Base-by-base conservation (phyloP, 1,140 invertebrate genomes). In the Amyelois transitella region DNA sequence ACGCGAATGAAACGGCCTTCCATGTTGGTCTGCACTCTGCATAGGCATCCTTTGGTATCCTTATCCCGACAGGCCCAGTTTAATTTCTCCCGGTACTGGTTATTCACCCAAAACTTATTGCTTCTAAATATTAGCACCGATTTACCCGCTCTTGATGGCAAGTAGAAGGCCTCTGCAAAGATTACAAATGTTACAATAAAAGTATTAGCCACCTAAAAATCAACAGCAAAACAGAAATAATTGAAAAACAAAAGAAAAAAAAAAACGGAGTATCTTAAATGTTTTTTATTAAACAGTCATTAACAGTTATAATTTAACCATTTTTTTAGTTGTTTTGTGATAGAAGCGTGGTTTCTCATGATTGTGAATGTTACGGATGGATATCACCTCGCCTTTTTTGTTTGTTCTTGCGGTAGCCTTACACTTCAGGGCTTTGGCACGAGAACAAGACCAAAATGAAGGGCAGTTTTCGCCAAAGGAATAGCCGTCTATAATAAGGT, bases 101-200 rank as follows among this genome's bases (percentile, higher is more conserved):
- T 87, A 62, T 88, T 88, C 25, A 86, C 74, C 85, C 85, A 88
- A 61, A 86, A 88, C 54, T 88, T 88, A 55, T 88, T 88, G 43
- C 57, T 66, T 59, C 64, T 60, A 61, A 86, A 88, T 75, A 88
- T 88, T 54, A 88, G 55, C 17, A 88, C 77, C 7, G 82, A 86
- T 62, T 88, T 88, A 21, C 85, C 85, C 20, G 82, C 81, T 68
- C 83, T 72, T 7, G 85, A 88, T 20, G 85, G 85, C 44, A 88
- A 55, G 57, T 82, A 88, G 64, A 86, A 88, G 5, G 82, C 80
- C 54, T 81, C 79, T 86, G 82, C 54, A 83, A 84, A 10, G 43
- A 43, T 6, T 38, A 14, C 5, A 12, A 14, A 38, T 14, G 3
- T 24, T 5, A 24, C 4, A 5, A 24, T 24, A 5, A 5, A 8